Percentiles rank a stretch among this genome's conserved stretches.
phyloP scores from a whole-genome alignment of 2,888 invertebrate genomes.

The Euphydryas editha region DNA sequence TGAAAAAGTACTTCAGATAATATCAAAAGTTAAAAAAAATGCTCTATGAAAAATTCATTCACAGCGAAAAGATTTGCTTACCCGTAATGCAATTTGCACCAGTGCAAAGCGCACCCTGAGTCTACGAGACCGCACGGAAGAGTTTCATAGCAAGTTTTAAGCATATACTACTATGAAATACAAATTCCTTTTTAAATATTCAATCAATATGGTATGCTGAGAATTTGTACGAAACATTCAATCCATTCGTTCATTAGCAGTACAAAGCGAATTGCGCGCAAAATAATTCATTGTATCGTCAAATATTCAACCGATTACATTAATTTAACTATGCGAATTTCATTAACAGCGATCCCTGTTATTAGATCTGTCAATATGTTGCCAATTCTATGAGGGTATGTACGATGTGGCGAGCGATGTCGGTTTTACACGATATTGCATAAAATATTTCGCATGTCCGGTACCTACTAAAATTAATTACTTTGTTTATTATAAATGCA shows the following conservation, averaged over 20 bases:
- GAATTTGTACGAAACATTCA: neutral
- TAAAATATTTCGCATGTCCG: neutral
- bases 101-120: no score
- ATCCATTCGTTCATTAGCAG: neutral
- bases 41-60: no score
- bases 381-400: neutral
- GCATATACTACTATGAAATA: no score
- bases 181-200: no score
- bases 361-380: neutral
- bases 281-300: neutral
- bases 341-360: neutral
- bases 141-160: no score
- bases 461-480: neutral
- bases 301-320: neutral
- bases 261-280: neutral
- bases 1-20: no score
- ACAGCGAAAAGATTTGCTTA: no score
- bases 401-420: neutral
- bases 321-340: neutral
- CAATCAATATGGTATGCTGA: neutral
- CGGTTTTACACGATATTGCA: slow-evolving; percentile 2
- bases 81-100: no score
- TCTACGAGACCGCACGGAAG: no score
- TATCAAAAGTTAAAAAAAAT: no score
- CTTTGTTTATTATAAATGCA: no score